Base-by-base conservation (phyloP, 2,888 invertebrate species). In the Himalopsyche anomala region DNA sequence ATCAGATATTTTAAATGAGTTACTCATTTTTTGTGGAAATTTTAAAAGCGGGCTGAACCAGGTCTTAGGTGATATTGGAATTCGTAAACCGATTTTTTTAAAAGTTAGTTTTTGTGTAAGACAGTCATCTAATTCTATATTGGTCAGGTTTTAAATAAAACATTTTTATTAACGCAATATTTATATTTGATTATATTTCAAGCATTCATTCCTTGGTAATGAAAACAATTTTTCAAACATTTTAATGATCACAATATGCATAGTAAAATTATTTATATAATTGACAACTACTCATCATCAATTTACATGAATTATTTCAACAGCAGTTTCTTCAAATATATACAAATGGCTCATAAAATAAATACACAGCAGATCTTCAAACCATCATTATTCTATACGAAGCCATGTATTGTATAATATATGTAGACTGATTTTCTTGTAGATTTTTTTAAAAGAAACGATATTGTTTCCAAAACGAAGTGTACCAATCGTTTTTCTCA, bases 141-240 rank as follows among this genome's bases (percentile, higher is more conserved):
- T 15, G 51, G 15, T 51, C 15, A 15, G 51, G 51, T 51, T 28
- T 5, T 9, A 74, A 74, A 38, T 38, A 36, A 74, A 74, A 36
- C 12, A 74, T 36, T 36, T 74, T 36, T 69, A 28, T 28, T 36
- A 81, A 81, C 38, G 56, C 74, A 74, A 74, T 74, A 36, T 74
- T 74, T 74, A 74, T 74, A 74, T 74, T 74, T 74, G 74, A 74
- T 74, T 74, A 74, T 74, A 74, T 74, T 69, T 74, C 74, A 74
- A 74, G 74, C 74, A 74, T 74, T 74, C 74, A 74, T 74, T 74
- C 74, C 74, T 74, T 74, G 74, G 74, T 74, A 74, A 74, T 12
- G 74, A 74, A 74, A 74, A 74, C 74, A 74, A 36, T 12, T 74
- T 36, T 74, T 74, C 28, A 74, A 74, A 36, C 74, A 74, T 74